These are phyloP conservation scores for Alviniconcha marisindica DNA, from an alignment of 1,140 invertebrate genomes.

Conservation along the genomic window DNA sequence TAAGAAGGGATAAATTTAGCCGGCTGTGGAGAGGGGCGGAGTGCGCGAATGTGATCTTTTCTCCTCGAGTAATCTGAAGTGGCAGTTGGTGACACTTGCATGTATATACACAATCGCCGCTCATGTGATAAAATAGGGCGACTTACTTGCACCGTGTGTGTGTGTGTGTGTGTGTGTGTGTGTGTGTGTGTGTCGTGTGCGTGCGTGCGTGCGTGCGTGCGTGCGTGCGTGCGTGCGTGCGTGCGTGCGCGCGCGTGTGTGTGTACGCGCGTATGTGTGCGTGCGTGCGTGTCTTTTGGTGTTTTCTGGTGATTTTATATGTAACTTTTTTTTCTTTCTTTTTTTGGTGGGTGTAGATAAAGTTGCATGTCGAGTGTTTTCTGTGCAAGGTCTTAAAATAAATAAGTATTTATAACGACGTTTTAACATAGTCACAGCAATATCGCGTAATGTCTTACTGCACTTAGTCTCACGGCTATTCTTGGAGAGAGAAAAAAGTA, in stretches of 20 bases:
- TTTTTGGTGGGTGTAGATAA: no score
- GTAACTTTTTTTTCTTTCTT: no score
- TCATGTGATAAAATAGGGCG: not conserved
- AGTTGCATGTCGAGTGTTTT: no score
- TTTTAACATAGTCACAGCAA: no score
- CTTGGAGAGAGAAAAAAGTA: no score
- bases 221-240: constrained; percentile 3
- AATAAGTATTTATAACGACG: no score
- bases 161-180: constrained; percentile 25
- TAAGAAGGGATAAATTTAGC: constrained; percentile 10
- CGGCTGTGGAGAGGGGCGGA: not conserved
- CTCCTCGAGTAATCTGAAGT: not conserved
- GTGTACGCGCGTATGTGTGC: not conserved
- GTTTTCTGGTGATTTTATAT: no score
- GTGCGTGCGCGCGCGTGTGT: not conserved
- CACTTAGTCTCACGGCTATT: no score
- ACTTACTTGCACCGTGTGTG: not conserved
- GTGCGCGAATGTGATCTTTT: constrained; percentile 20
- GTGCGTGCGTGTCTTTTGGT: not conserved
- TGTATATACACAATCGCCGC: not conserved
- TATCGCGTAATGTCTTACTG: no score
- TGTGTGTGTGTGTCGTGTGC: constrained; percentile 22
- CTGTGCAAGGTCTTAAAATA: no score
- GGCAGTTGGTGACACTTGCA: constrained; percentile 5
- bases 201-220: not conserved